These are phyloP conservation scores for Sula dactylatra DNA, from an alignment of 2,113 vertebrate genomes.

Conservation along the genomic window DNA sequence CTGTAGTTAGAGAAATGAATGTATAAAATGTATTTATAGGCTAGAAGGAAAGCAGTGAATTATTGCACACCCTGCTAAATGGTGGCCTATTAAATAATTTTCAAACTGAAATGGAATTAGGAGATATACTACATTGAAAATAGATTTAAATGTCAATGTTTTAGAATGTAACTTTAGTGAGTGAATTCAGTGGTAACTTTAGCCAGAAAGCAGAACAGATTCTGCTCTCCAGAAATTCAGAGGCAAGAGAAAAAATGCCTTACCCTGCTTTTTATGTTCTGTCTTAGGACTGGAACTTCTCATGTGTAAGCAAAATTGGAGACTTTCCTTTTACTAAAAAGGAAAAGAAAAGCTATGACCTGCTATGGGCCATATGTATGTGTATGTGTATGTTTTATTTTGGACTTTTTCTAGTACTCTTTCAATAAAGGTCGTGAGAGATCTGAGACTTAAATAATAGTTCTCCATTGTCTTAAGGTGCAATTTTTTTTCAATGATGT, in stretches of 20 bases:
- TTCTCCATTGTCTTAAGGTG: neutral
- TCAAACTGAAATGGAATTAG: neutral
- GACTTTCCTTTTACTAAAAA: neutral
- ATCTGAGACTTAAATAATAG: neutral
- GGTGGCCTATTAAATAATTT: neutral
- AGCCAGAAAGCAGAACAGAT: neutral
- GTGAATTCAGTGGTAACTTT: neutral
- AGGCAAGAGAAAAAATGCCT: neutral
- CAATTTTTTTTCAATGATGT: neutral
- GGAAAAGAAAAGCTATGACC: neutral
- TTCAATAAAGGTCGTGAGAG: neutral
- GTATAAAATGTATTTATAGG: neutral
- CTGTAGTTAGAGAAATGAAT: neutral
- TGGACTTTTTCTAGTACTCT: neutral
- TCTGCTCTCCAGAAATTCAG: neutral
- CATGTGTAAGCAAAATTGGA: neutral
- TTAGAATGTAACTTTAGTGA: neutral
- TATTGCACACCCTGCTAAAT: neutral
- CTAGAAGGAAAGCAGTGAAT: neutral
- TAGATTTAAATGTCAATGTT: neutral
- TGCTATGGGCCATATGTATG: neutral
- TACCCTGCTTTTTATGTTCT: neutral
- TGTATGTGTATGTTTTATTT: neutral
- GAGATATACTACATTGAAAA: neutral
- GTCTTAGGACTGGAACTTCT: neutral